Percentiles rank a stretch among this genome's conserved stretches.
These are phyloP conservation scores for Rhynchopsitta pachyrhyncha DNA, from an alignment of 2,113 vertebrate genomes.

Conservation along the genomic window DNA sequence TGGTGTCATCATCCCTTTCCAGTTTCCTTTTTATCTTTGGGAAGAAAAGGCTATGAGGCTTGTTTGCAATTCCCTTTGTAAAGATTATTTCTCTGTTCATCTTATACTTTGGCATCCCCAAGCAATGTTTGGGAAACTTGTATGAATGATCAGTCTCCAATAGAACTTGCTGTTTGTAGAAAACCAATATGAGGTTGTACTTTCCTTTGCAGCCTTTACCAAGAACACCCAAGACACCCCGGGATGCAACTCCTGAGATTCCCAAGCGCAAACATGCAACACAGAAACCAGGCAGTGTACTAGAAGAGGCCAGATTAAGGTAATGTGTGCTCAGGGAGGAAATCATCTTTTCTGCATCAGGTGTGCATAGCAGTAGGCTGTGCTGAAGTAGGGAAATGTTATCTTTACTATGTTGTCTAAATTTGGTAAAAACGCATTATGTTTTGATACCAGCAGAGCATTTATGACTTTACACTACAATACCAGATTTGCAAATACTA, in stretches of 20 bases:
- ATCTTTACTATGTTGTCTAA: neutral
- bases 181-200: neutral
- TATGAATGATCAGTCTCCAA: neutral
- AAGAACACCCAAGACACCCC: constrained; percentile 74
- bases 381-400: neutral
- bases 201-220: constrained; percentile 59
- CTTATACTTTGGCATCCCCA: neutral
- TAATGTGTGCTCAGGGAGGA: constrained; percentile 11
- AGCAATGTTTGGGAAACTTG: neutral
- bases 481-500: neutral
- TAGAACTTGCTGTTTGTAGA: neutral
- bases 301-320: constrained; percentile 91
- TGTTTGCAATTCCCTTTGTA: neutral
- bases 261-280: constrained; percentile 78
- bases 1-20: neutral
- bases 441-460: neutral
- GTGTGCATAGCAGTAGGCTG: neutral
- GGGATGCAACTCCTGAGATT: constrained; percentile 83
- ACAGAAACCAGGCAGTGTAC: constrained; percentile 76
- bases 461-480: neutral
- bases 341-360: neutral
- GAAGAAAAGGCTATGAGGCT: neutral
- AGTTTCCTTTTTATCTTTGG: neutral
- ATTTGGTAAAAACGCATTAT: neutral
- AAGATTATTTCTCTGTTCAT: neutral